Conservation (phyloP, 1,140 invertebrate species). For the Episyrphus balteatus region DNA sequence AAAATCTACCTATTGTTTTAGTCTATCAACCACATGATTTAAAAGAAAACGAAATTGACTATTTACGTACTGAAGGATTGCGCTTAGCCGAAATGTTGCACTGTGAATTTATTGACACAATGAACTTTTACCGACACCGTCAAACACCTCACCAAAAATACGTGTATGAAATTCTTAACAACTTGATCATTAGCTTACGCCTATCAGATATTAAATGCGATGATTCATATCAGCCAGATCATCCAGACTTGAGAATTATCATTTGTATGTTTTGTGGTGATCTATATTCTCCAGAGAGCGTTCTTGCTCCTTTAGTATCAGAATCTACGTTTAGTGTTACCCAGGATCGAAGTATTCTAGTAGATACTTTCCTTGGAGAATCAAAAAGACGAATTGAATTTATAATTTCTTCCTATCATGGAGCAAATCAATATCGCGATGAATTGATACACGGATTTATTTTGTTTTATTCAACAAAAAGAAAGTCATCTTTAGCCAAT, state of each 20-base stretch:
- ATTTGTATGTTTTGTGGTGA: slow-evolving; percentile 97
- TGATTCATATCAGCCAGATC: slow-evolving; percentile 34
- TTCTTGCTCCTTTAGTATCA: slow-evolving; percentile 75
- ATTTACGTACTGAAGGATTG: slow-evolving; percentile 79
- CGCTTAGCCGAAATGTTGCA: slow-evolving; percentile 73
- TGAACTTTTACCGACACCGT: slow-evolving; percentile 16
- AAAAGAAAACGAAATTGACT: slow-evolving; percentile 70
- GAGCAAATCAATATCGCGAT: slow-evolving; percentile 81
- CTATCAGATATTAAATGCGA: slow-evolving; percentile 33
- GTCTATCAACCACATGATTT: slow-evolving; percentile 77
- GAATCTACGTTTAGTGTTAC: slow-evolving; percentile 81
- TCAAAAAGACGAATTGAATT: slow-evolving; percentile 84
- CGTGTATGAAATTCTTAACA: slow-evolving; percentile 34
- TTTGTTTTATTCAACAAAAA: slow-evolving; percentile 87
- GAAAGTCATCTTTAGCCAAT: slow-evolving; percentile 87
- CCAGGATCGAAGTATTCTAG: slow-evolving; percentile 74
- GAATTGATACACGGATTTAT: slow-evolving; percentile 93
- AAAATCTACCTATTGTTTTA: slow-evolving; percentile 81
- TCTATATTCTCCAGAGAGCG: slow-evolving; percentile 81
- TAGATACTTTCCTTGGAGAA: slow-evolving; percentile 84
- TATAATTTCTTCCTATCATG: slow-evolving; percentile 90
- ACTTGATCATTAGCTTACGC: slow-evolving; percentile 31
- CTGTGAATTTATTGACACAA: slow-evolving; percentile 31
- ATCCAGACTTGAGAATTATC: slow-evolving; percentile 59
- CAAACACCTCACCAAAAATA: slow-evolving; percentile 35